A percentile compares a stretch with the other conserved stretches of the same genome.
These are phyloP conservation scores for Dipodomys spectabilis DNA, from an alignment of 2,113 vertebrate genomes.

Conservation along the genomic window DNA sequence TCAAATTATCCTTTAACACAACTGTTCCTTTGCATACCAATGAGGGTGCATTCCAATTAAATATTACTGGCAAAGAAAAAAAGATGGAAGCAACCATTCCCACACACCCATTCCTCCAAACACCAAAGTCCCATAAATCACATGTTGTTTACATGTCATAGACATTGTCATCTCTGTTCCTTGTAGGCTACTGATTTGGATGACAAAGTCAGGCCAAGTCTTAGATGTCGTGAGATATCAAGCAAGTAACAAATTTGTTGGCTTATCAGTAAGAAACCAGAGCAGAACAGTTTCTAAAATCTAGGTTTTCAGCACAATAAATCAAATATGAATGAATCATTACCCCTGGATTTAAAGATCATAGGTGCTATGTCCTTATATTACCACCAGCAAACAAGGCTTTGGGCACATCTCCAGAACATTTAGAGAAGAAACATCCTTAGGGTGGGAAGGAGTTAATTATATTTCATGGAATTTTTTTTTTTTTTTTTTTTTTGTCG, in stretches of 20 bases:
- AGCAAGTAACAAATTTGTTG: neutral
- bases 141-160: slow-evolving; percentile 21
- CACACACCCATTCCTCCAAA: neutral
- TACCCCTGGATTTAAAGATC: neutral
- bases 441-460: neutral
- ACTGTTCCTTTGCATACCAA: neutral
- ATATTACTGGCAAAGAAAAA: neutral
- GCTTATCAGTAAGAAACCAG: neutral
- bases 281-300: neutral
- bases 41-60: neutral
- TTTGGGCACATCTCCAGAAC: neutral
- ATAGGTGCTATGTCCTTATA: neutral
- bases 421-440: neutral
- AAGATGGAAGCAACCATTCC: neutral
- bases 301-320: neutral
- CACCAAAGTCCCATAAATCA: neutral
- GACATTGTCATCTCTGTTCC: slow-evolving; percentile 7
- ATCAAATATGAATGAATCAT: neutral
- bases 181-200: neutral
- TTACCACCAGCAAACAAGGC: neutral
- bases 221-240: neutral
- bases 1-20: slow-evolving; percentile 37
- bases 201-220: slow-evolving; percentile 2
- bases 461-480: slow-evolving; percentile 2
- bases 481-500: too few species aligned